phyloP scores from a whole-genome alignment of 2,797 vertebrate genomes.

The Cyclopterus lumpus region DNA sequence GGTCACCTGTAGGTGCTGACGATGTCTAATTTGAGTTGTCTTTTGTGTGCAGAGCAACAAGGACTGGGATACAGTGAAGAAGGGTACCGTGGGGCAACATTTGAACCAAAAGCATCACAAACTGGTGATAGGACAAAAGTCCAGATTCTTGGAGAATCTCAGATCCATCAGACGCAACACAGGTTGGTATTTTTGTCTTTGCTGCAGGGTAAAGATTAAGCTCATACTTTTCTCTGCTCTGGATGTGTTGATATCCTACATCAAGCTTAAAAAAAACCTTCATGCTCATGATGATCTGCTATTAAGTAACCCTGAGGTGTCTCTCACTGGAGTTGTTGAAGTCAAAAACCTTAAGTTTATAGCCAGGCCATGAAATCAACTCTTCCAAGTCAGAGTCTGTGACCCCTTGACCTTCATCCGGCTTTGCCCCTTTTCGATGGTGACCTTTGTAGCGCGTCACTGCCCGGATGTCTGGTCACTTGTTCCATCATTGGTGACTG shows the following conservation, averaged over 20 bases:
- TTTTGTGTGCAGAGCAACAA: conserved; percentile 19
- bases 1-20: not conserved
- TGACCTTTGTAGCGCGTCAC: not conserved
- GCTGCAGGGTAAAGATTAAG: not conserved
- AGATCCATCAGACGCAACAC: not conserved
- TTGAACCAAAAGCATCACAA: conserved; percentile 23
- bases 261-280: too few relatives aligned
- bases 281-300: too few relatives aligned
- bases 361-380: not conserved
- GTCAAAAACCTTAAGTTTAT: not conserved
- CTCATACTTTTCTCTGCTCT: not conserved
- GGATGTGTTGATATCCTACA: too few relatives aligned
- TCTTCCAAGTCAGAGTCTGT: not conserved
- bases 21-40: not conserved
- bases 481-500: not conserved
- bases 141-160: not conserved
- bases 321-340: not conserved
- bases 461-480: not conserved
- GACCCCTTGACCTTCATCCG: not conserved
- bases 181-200: not conserved
- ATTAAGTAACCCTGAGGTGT: too few relatives aligned
- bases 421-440: not conserved
- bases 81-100: not conserved
- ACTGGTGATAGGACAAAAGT: conserved; percentile 9
- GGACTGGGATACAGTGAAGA: conserved; percentile 34